Conservation (phyloP, 2,797 vertebrate genomes). For the Anas georgica region DNA sequence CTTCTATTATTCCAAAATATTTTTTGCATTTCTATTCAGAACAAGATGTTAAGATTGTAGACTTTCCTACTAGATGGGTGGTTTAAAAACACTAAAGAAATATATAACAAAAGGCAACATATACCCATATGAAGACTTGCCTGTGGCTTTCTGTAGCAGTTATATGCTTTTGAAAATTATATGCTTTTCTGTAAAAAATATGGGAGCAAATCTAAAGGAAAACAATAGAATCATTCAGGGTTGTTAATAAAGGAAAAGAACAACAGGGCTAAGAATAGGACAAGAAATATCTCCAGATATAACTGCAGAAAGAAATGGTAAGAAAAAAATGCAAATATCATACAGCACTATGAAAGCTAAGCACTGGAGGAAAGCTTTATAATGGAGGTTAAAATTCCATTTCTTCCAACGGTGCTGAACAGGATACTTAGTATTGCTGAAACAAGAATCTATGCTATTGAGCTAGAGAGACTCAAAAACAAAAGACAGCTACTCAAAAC, state of each 20-base stretch:
- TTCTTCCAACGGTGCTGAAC: background rate
- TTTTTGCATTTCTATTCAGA: conserved; percentile 6
- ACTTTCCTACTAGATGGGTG: background rate
- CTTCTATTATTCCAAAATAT: background rate
- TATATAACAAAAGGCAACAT: background rate
- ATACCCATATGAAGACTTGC: background rate
- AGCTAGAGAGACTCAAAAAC: background rate
- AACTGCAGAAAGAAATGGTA: background rate
- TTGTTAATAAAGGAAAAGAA: background rate
- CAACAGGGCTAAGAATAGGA: background rate
- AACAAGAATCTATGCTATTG: background rate
- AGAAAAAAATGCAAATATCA: background rate
- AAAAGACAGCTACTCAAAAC: background rate
- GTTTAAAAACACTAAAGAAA: background rate
- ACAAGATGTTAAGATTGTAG: background rate
- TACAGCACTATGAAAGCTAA: background rate
- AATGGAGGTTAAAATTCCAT: background rate
- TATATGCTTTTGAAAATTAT: background rate
- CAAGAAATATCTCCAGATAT: background rate
- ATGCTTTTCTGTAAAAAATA: background rate
- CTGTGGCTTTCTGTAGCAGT: background rate
- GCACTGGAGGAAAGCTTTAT: background rate
- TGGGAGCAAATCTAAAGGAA: background rate
- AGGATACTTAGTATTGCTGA: background rate
- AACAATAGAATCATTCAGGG: background rate